Evolutionary conservation across 2,888 invertebrate species (phyloP).

Genomic region (Noctuana brunneofusca): DNA sequence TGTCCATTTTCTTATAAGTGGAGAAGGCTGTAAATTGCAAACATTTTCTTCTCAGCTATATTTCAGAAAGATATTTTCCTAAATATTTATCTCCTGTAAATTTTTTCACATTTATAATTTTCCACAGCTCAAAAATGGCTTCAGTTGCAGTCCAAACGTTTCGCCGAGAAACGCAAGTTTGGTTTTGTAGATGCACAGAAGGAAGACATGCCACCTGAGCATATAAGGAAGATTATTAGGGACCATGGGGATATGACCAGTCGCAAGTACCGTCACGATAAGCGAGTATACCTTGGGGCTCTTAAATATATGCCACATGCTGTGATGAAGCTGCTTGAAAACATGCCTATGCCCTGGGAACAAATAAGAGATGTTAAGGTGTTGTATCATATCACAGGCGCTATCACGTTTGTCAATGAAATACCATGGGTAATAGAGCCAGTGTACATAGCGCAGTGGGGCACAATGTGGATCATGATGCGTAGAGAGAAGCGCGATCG

Average conservation of each 20-base stretch:
- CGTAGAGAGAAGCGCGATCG: slow-evolving; percentile 98
- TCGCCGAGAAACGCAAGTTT: slow-evolving; percentile 98
- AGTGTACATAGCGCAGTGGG: slow-evolving; percentile 99
- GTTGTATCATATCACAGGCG: slow-evolving; percentile 99
- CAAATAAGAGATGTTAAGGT: slow-evolving; percentile 99
- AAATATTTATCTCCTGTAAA: background rate
- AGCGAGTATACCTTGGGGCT: slow-evolving; percentile 98
- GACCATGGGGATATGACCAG: slow-evolving; percentile 99
- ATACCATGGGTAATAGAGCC: slow-evolving; percentile 99
- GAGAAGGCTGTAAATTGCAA: slow-evolving; percentile 68
- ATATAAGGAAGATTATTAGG: slow-evolving; percentile 98
- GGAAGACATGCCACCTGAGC: slow-evolving; percentile 99
- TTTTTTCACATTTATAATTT: slow-evolving; percentile 27
- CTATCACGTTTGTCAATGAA: slow-evolving; percentile 99
- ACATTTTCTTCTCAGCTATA: slow-evolving; percentile 41
- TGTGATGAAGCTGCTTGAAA: slow-evolving; percentile 98
- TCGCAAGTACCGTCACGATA: slow-evolving; percentile 98
- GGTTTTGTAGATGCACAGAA: slow-evolving; percentile 99
- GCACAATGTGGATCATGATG: slow-evolving; percentile 99
- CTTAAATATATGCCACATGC: slow-evolving; percentile 99
- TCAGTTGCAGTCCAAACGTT: slow-evolving; percentile 98
- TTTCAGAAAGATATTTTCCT: background rate
- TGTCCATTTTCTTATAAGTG: slow-evolving; percentile 53
- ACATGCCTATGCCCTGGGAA: slow-evolving; percentile 99
- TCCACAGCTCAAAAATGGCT: slow-evolving; percentile 96